Base-by-base conservation (phyloP, 2,888 invertebrate species). In the Lycocerus yunnanus region DNA sequence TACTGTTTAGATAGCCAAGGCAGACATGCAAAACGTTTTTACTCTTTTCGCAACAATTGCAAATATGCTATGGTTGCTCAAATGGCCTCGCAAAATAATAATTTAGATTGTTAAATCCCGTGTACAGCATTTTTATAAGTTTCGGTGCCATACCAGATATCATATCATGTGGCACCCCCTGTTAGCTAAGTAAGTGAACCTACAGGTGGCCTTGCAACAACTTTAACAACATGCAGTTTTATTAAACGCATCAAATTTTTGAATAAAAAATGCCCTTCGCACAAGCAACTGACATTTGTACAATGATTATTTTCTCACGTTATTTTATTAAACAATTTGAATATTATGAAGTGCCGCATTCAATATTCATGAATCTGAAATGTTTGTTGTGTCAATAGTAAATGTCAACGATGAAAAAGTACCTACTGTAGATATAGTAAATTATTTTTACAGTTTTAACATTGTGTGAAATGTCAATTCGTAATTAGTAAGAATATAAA, bases 11-110 rank as follows among this genome's bases (percentile, higher is more conserved):
- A 63, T 63, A 63, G 61, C 18, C 43, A 43, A 63, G 61, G 15
- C 15, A 61, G 61, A 63, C 61, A 63, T 63, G 61, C 61, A 63
- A 63, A 18, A 63, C 61, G 18, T 18, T 63, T 63, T 63, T 63
- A 18, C 60, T 60, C 60, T 16, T 18, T 63, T 18, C n/a, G 9
- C 18, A 15, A 63, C 61, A 63, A 63, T 63, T 20, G 61, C 61
- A 63, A 18, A 20, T 60, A 60, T 15, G 60, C 60, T 16, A 60
- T 18, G n/a, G 13, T n/a, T 2, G 43, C n/a, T 43, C 43, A n/a
- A 43, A 43, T 43, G 43, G 43, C n/a, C 43, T 43, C 43, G 43
- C 43, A n/a, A n/a, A 43, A 43, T 43, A 43, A 43, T 43, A 43
- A 43, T 43, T 43, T 43, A 43, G 43, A 43, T 43, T 43, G n/a